Percentiles rank a stretch among this genome's conserved stretches.
Evolutionary conservation across 1,140 invertebrate genomes (phyloP).

Genomic region (Luehdorfia chinensis): DNA sequence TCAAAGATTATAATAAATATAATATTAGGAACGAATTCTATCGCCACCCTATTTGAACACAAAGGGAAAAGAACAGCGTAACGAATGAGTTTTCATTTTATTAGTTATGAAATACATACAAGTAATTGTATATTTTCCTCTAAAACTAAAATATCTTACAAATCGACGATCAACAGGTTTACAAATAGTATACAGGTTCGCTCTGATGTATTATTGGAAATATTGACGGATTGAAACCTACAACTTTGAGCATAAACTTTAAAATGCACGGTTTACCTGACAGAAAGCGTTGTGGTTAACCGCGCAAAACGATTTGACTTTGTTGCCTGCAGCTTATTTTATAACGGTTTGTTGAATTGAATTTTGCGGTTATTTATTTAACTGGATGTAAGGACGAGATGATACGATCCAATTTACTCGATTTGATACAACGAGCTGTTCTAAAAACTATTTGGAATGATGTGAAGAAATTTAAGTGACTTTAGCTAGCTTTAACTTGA

Average conservation of each 20-base stretch:
- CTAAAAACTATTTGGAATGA: background rate
- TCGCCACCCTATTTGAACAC: too few relatives aligned
- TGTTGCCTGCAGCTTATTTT: conserved; percentile 68
- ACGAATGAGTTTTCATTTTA: too few relatives aligned
- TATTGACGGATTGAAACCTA: conserved; percentile 57
- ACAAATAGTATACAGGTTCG: conserved; percentile 37
- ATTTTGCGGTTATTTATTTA: conserved; percentile 75
- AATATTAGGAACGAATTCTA: too few relatives aligned
- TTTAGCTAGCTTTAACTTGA: too few relatives aligned
- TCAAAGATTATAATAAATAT: too few relatives aligned
- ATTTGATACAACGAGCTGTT: background rate
- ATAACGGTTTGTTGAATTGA: conserved; percentile 74
- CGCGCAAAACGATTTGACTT: conserved; percentile 72
- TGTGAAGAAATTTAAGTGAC: too few relatives aligned
- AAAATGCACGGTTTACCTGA: conserved; percentile 63
- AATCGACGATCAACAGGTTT: conserved; percentile 61
- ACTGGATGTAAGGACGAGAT: conserved; percentile 42
- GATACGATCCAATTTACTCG: conserved; percentile 26
- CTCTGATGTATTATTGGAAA: conserved; percentile 46
- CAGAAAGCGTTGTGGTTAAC: conserved; percentile 68
- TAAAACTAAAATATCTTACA: too few relatives aligned
- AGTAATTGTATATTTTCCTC: too few relatives aligned
- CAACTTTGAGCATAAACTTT: conserved; percentile 58
- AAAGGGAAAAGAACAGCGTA: too few relatives aligned
- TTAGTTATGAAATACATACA: too few relatives aligned